These are phyloP conservation scores for Philhelius pedissequus DNA, from an alignment of 2,888 invertebrate genomes.

Conservation along the genomic window DNA sequence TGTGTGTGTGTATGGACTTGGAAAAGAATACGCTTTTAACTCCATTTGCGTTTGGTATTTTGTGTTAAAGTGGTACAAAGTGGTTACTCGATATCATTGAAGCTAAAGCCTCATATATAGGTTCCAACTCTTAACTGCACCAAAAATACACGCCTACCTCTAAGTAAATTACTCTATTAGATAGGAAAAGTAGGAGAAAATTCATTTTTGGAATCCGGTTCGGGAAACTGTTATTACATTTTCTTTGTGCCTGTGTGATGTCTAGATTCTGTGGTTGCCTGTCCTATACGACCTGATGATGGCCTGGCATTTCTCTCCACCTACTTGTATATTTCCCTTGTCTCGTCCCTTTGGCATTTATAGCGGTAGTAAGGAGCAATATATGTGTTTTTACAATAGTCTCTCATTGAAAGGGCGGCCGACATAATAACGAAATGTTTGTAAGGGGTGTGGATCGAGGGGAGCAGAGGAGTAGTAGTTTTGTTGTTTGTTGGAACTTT, in stretches of 20 bases:
- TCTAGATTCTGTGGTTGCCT: background rate
- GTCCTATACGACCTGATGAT: background rate
- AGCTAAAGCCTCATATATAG: background rate
- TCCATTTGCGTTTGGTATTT: conserved; percentile 54
- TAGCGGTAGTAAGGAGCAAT: background rate
- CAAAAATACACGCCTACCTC: conserved; percentile 18
- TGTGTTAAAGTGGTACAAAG: conserved; percentile 56
- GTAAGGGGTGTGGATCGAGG: background rate
- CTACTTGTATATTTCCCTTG: background rate
- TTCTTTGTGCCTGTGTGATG: conserved; percentile 16
- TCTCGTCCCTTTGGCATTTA: background rate
- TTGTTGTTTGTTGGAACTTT: conserved; percentile 55
- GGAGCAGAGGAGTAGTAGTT: background rate
- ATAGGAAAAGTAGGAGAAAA: conserved; percentile 63
- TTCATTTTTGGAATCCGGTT: conserved; percentile 62
- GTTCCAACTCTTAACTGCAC: background rate
- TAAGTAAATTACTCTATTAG: conserved; percentile 63
- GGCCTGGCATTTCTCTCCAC: background rate
- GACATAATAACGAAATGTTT: background rate
- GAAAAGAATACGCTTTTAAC: conserved; percentile 46
- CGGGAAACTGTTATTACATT: conserved; percentile 59
- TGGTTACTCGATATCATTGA: conserved; percentile 52
- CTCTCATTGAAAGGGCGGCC: background rate
- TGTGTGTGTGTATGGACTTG: background rate
- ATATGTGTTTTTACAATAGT: background rate